A percentile compares a stretch with the other conserved stretches of the same genome.
phyloP scores from a whole-genome alignment of 2,113 vertebrate species.

The Sylvietta virens region DNA sequence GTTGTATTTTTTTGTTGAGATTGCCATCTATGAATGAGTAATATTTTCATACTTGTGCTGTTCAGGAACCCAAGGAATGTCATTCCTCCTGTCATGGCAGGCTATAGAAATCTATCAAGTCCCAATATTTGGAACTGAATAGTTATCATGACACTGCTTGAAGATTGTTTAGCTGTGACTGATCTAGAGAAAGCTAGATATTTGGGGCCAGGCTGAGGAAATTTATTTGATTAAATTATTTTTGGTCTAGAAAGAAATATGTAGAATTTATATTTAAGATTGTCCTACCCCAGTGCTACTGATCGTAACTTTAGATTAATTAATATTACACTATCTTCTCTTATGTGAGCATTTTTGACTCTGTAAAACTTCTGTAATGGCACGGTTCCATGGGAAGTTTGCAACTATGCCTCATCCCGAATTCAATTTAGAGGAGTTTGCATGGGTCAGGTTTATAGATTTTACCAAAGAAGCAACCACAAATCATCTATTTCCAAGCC shows the following conservation, averaged over 20 bases:
- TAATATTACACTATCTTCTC: background rate
- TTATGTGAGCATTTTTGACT: background rate
- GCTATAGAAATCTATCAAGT: background rate
- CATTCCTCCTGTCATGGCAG: background rate
- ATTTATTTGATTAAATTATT: background rate
- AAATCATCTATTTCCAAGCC: background rate
- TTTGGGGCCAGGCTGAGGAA: background rate
- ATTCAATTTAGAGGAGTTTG: background rate
- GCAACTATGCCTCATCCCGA: background rate
- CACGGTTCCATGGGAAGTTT: background rate
- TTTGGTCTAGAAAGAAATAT: background rate
- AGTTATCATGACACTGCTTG: background rate
- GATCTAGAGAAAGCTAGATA: background rate
- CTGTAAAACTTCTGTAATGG: background rate
- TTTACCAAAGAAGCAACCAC: background rate
- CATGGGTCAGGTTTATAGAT: background rate
- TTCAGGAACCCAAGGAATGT: background rate
- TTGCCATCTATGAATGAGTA: background rate
- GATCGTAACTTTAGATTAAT: background rate
- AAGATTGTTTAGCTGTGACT: background rate
- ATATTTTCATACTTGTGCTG: constrained; percentile 1
- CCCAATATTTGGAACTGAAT: background rate
- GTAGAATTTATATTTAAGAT: background rate
- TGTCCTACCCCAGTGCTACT: background rate
- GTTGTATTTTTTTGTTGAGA: background rate